phyloP scores from a whole-genome alignment of 2,888 invertebrate species.

The Nematopogon swammerdamellus region DNA sequence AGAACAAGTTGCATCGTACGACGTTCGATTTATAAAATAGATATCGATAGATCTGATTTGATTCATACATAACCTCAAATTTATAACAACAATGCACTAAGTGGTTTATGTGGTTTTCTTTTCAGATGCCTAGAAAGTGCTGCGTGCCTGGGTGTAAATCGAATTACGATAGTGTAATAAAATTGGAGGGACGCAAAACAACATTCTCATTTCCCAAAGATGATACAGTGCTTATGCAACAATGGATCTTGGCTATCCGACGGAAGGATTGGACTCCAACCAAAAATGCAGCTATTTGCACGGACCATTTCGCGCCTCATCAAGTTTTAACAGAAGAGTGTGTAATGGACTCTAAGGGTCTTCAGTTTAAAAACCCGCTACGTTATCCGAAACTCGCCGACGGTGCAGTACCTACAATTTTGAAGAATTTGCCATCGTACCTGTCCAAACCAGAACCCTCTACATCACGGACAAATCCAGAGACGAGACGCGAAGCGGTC shows the following conservation, averaged over 20 bases:
- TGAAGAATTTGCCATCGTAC: not conserved
- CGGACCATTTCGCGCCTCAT: not conserved
- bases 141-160: not conserved
- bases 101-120: too few species aligned
- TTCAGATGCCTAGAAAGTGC: not conserved
- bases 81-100: too few species aligned
- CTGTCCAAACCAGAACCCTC: not conserved
- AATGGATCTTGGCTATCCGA: not conserved
- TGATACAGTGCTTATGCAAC: not conserved
- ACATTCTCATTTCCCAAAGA: not conserved
- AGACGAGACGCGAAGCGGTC: not conserved
- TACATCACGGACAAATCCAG: not conserved
- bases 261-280: not conserved
- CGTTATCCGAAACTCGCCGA: not conserved
- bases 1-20: too few species aligned
- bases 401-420: not conserved
- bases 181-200: not conserved
- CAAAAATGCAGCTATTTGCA: not conserved
- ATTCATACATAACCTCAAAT: too few species aligned
- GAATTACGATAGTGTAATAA: not conserved
- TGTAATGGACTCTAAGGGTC: not conserved
- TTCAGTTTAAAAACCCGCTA: not conserved
- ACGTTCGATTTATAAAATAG: too few species aligned
- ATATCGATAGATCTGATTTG: too few species aligned
- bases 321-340: too few species aligned